Percentiles rank a stretch among this genome's conserved stretches.
Conservation (phyloP, 1,140 invertebrate species). For the Drosophila guanche region DNA sequence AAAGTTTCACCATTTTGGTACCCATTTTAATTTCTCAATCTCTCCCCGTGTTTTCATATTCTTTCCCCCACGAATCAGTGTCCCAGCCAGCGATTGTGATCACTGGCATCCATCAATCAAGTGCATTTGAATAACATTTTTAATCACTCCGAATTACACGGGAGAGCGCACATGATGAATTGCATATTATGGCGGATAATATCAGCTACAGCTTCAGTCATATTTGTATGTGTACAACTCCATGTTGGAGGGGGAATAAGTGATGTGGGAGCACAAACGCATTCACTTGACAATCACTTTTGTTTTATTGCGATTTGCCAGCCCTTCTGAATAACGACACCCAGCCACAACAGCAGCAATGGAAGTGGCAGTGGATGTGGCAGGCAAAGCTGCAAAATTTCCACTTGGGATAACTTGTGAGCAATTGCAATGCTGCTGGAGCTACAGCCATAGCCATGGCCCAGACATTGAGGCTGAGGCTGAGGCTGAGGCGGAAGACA, state of each 20-base stretch:
- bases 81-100: conserved; percentile 44
- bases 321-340: conserved; percentile 35
- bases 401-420: conserved; percentile 82
- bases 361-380: not conserved
- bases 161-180: conserved; percentile 80
- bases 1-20: not conserved
- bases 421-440: conserved; percentile 71
- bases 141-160: conserved; percentile 75
- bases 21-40: conserved; percentile 25
- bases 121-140: conserved; percentile 74
- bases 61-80: conserved; percentile 38
- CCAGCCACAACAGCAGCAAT: conserved; percentile 33
- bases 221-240: conserved; percentile 11
- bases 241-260: conserved; percentile 3
- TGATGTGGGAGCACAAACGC: conserved; percentile 60
- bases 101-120: conserved; percentile 64
- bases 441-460: conserved; percentile 8
- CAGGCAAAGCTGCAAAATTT: conserved; percentile 71
- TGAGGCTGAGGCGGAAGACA: conserved; percentile 55
- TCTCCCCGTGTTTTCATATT: not conserved
- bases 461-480: conserved; percentile 16
- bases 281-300: conserved; percentile 82
- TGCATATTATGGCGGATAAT: conserved; percentile 49
- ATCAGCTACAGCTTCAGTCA: conserved; percentile 15
- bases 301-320: conserved; percentile 76